Evolutionary conservation across 2,113 vertebrate species (phyloP).

Genomic region (Accipiter virgatus): DNA sequence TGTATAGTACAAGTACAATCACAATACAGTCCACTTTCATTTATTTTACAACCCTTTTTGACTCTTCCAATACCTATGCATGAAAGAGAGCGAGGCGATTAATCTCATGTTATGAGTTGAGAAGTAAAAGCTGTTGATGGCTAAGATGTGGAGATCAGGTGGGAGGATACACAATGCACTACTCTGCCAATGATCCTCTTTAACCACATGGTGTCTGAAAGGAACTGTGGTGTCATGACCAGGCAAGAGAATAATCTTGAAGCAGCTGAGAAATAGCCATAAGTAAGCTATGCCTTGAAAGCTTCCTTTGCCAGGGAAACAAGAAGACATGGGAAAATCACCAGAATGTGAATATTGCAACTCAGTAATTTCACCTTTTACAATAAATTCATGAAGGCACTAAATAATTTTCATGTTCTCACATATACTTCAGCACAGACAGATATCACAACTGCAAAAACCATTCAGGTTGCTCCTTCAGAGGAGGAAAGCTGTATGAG

Average conservation of each 20-base stretch:
- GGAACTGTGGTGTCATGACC: not conserved
- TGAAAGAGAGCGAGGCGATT: not conserved
- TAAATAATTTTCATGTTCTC: not conserved
- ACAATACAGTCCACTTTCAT: not conserved
- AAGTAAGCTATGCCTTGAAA: not conserved
- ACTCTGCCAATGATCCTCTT: not conserved
- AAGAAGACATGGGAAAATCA: not conserved
- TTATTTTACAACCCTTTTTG: not conserved
- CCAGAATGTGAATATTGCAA: not conserved
- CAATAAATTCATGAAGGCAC: not conserved
- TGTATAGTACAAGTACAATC: not conserved
- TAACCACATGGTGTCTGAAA: not conserved
- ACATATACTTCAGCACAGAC: not conserved
- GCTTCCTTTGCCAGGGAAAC: not conserved
- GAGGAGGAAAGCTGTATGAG: not conserved
- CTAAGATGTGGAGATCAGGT: not conserved
- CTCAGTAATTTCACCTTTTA: not conserved
- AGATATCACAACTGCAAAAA: not conserved
- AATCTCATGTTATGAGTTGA: not conserved
- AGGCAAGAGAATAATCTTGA: not conserved
- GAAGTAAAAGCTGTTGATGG: not conserved
- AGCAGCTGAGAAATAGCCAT: not conserved
- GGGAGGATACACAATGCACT: not conserved
- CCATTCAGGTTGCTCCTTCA: not conserved
- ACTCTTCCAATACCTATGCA: not conserved